phyloP scores from a whole-genome alignment of 1,140 invertebrate genomes.

The Trichomalopsis sarcophagae region DNA sequence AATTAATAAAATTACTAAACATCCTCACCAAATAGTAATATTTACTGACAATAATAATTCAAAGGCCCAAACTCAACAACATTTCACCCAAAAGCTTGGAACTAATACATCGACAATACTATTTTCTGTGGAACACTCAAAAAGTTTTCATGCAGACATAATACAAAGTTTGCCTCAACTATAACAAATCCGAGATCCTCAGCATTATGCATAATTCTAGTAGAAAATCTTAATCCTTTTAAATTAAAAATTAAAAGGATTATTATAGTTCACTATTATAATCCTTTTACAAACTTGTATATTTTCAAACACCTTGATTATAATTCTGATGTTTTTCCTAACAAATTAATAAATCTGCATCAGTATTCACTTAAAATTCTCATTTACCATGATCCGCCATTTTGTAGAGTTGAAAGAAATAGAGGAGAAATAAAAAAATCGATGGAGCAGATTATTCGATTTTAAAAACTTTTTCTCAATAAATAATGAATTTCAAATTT shows the following conservation, averaged over 20 bases:
- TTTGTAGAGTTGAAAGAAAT: not conserved
- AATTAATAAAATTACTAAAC: too few relatives aligned
- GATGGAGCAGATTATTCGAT: not conserved
- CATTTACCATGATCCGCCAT: not conserved
- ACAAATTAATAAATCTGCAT: not conserved
- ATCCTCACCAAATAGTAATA: too few relatives aligned
- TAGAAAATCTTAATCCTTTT: not conserved
- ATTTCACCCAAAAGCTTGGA: too few relatives aligned
- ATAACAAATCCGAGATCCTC: not conserved
- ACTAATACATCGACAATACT: too few relatives aligned
- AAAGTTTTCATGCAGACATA: too few relatives aligned
- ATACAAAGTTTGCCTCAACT: too few relatives aligned
- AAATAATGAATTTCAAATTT: constrained; percentile 3
- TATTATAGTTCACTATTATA: not conserved
- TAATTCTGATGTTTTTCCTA: not conserved
- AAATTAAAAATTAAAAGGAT: too few relatives aligned
- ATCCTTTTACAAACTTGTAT: not conserved
- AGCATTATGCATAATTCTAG: not conserved
- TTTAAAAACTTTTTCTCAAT: not conserved
- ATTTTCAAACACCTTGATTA: not conserved
- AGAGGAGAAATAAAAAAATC: not conserved
- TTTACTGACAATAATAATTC: too few relatives aligned
- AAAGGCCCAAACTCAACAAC: too few relatives aligned
- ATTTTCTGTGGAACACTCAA: too few relatives aligned
- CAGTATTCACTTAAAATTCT: not conserved